Percentiles rank a stretch among this genome's conserved stretches.
phyloP scores from a whole-genome alignment of 2,888 invertebrate species.

The Hypomecis punctinalis region DNA sequence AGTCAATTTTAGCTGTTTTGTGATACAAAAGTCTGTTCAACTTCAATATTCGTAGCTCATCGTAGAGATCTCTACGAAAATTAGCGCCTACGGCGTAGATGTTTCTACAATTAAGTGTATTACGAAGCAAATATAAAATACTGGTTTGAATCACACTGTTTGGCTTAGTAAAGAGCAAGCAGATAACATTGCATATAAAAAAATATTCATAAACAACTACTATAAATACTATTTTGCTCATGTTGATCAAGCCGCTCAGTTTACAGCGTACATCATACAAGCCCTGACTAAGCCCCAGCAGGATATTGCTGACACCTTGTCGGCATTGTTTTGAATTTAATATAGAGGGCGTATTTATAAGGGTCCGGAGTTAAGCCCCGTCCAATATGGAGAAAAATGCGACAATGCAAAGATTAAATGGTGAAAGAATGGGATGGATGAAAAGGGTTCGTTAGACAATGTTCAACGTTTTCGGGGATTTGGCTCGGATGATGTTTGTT shows the following conservation, averaged over 20 bases:
- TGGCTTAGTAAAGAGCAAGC: too few relatives aligned
- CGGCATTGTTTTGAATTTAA: constrained; percentile 23
- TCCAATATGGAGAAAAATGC: constrained; percentile 20
- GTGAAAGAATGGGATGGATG: constrained; percentile 16
- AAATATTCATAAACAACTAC: too few relatives aligned
- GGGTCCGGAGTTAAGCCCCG: constrained; percentile 21
- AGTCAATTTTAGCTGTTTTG: too few relatives aligned
- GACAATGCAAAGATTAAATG: constrained; percentile 23
- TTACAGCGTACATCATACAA: constrained; percentile 13
- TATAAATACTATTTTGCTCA: not conserved
- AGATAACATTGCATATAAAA: too few relatives aligned
- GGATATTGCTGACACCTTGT: constrained; percentile 21
- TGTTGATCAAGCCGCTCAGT: constrained; percentile 3
- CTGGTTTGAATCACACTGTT: too few relatives aligned
- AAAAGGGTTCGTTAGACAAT: constrained; percentile 20
- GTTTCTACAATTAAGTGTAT: too few relatives aligned
- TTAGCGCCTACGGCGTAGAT: too few relatives aligned
- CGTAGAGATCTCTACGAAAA: too few relatives aligned
- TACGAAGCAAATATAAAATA: too few relatives aligned
- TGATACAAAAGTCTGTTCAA: too few relatives aligned
- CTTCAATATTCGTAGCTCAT: too few relatives aligned
- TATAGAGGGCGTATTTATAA: constrained; percentile 18
- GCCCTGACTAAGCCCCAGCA: constrained; percentile 13
- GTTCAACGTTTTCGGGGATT: not conserved
- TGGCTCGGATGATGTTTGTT: not conserved